Base-by-base conservation (phyloP, 2,888 invertebrate genomes). In the Drosophila setosimentum region DNA sequence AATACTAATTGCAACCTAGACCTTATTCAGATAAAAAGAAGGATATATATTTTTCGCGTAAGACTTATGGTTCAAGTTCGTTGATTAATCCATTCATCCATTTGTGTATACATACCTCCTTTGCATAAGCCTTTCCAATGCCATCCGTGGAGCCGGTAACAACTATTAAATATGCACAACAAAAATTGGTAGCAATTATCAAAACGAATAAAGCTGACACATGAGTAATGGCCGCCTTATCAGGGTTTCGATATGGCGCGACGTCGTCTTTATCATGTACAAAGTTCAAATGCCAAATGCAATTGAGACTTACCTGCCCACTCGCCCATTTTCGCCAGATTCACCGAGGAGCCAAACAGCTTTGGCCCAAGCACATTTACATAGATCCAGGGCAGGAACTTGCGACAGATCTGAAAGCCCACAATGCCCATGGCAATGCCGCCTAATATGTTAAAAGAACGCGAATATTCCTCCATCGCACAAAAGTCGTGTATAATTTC, bases 141-240 rank as follows among this genome's bases (percentile, higher is more conserved):
- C 98, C 98, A 94, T 98, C 98, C 0, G 98, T 98, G 18, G 96
- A 95, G 16, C 98, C 98, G 21, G 98, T 98, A 18, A 98, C 94
- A 85, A 98, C 97, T 97, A 94, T 53, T 96, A 91, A 13, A 57
- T 18, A n/a, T 30, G 16, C 6, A 29, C 2, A 10, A 16, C 29
- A 29, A n/a, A 10, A 18, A 48, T 27, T 30, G 40, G 11, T n/a
- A 24, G 5, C 21, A 42, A 11, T 35, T n/a, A 62, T 13, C 54
- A 45, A 48, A 40, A 27, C 29, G 57, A 50, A 27, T 42, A 55
- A 50, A 65, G 24, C 45, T 53, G 11, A 57, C 62, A 58, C 42
- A 72, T 48, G 49, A 67, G 53, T 73, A 75, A 70, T 49, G 16
- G 32, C 35, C 13, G 49, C 27, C 57, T 70, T 78, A 68, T 74